A percentile compares a stretch with the other conserved stretches of the same genome.
Evolutionary conservation across 1,140 invertebrate genomes (phyloP).

Genomic region (Lepidostoma basale): DNA sequence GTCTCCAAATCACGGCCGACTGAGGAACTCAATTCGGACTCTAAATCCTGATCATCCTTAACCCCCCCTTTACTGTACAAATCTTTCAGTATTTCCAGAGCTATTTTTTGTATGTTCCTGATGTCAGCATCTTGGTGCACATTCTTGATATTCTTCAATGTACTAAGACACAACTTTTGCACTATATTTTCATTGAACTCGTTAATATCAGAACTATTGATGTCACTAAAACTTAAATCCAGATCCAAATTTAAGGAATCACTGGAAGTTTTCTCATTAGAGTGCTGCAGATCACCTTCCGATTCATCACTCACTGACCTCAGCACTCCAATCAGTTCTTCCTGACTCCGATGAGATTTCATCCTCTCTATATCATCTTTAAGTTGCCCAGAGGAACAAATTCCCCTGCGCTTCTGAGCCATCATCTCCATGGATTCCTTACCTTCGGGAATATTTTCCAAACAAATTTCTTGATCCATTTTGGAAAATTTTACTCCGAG

Average conservation of each 20-base stretch:
- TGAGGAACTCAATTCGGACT: constrained; percentile 42
- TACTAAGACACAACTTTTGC: constrained; percentile 60
- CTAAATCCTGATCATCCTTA: constrained; percentile 40
- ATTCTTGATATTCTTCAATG: constrained; percentile 61
- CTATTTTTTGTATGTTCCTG: constrained; percentile 61
- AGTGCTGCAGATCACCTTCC: constrained; percentile 47
- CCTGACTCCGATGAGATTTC: neutral
- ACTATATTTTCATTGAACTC: constrained; percentile 62
- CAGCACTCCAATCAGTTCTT: constrained; percentile 1
- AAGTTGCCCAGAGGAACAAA: constrained; percentile 61
- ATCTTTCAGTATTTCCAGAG: constrained; percentile 60
- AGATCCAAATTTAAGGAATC: constrained; percentile 61
- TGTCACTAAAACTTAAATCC: constrained; percentile 61
- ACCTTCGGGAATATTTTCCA: constrained; percentile 16
- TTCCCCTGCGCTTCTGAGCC: constrained; percentile 62
- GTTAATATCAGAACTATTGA: constrained; percentile 62
- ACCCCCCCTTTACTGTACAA: constrained; percentile 59
- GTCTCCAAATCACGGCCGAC: constrained; percentile 57
- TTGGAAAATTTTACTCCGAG: constrained; percentile 54
- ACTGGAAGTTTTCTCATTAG: constrained; percentile 59
- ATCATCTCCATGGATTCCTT: constrained; percentile 49
- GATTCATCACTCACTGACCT: constrained; percentile 35
- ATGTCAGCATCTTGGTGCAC: constrained; percentile 61
- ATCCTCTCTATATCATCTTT: constrained; percentile 51
- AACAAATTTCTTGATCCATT: constrained; percentile 46